Percentiles rank a stretch among this genome's conserved stretches.
Evolutionary conservation across 2,797 vertebrate genomes (phyloP).

Genomic region (Orestias chungarensis): DNA sequence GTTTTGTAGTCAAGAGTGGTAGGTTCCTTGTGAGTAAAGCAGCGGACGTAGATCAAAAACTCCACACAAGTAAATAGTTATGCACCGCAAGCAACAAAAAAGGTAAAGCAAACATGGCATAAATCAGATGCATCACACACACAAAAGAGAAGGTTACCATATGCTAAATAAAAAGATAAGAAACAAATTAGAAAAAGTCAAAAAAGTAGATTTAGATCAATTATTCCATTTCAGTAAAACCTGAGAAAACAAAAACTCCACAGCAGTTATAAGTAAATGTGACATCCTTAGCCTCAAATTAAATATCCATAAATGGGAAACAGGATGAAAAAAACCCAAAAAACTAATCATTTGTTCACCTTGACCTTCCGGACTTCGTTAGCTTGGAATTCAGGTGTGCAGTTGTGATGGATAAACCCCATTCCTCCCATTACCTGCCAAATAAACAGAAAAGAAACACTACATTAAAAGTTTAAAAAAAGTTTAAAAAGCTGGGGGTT

Average conservation of each 20-base stretch:
- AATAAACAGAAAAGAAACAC: neutral
- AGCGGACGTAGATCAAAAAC: constrained; percentile 17
- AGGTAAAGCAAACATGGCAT: neutral
- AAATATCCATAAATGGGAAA: fast-evolving
- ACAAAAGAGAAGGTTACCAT: constrained; percentile 43
- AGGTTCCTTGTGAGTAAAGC: neutral
- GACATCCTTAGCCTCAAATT: neutral
- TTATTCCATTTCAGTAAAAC: neutral
- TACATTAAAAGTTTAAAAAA: neutral
- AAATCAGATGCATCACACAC: neutral
- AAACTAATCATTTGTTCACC: constrained; percentile 73
- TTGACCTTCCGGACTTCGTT: constrained; percentile 95
- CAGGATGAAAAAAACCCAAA: neutral
- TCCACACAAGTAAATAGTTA: neutral
- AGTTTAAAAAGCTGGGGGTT: too few species aligned
- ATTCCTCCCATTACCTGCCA: constrained; percentile 92
- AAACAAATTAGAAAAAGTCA: constrained; percentile 19
- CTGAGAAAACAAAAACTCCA: neutral
- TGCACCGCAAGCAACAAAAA: neutral
- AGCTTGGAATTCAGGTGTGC: constrained; percentile 95
- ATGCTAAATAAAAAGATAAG: constrained; percentile 32
- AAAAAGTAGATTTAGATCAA: neutral
- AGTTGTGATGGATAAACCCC: constrained; percentile 95
- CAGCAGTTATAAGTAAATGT: neutral
- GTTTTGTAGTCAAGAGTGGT: too few species aligned